Base-by-base conservation (phyloP, 2,888 invertebrate species). In the Fragum sueziense region DNA sequence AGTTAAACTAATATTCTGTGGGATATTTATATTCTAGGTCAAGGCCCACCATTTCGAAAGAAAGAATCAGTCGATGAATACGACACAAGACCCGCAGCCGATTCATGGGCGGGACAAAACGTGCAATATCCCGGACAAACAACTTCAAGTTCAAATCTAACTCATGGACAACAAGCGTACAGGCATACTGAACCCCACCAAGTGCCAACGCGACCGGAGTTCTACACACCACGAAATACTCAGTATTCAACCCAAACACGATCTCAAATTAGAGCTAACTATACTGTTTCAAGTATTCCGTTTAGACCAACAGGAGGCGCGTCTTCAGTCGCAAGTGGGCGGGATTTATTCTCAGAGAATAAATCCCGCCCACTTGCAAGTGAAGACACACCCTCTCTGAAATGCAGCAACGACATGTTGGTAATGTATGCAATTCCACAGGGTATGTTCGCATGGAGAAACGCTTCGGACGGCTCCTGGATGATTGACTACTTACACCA, bases 351-450 rank as follows among this genome's bases (percentile, higher is more conserved):
- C n/a, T 20, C 17, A 41, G 47, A 47, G 3, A 47, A 47, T 14
- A 47, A 20, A 14, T 9, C 47, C 14, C 41, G 31, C 65, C 78
- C 80, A 14, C 75, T 62, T 57, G 57, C 78, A 0, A 47, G 74
- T 29, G 70, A 47, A 17, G 79, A 82, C 33, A 74, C 77, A 2
- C 81, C 79, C 9, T 79, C 81, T 11, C 25, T 84, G 17, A 59
- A 70, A 59, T 84, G 84, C 67, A 74, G 72, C 22, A 84, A 75
- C 61, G 84, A 84, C 54, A 79, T 79, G 76, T 65, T 84, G 0
- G 79, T 84, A 11, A 75, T 84, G 76, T 84, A 74, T 34, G 84
- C 81, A 25, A 80, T 81, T n/a, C 84, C 84, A 0, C 77, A 80
- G 14, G 79, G 79, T 4, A 70, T 68, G 68, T 84, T 73, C 51